Evolutionary conservation across 2,888 invertebrate genomes (phyloP).

Genomic region (Cantharis rustica): DNA sequence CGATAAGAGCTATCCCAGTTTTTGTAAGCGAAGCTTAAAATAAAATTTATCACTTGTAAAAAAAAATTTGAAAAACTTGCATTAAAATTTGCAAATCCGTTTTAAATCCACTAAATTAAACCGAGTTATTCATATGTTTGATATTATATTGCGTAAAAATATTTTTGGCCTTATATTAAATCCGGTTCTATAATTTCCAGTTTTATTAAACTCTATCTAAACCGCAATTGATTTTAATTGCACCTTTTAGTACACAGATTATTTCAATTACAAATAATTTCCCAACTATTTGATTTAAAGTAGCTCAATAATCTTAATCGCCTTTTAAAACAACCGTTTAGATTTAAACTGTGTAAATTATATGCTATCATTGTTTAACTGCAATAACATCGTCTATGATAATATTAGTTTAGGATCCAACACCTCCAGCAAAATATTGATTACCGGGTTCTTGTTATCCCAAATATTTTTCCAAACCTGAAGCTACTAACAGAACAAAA

Average conservation of each 20-base stretch:
- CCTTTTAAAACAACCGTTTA: not conserved
- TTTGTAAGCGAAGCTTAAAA: not conserved
- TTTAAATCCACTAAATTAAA: not conserved
- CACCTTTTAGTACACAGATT: not conserved
- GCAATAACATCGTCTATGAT: not conserved
- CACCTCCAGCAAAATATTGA: not conserved
- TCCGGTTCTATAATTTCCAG: not conserved
- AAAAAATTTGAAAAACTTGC: not conserved
- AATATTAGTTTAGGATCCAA: slow-evolving; percentile 2
- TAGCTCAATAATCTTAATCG: not conserved
- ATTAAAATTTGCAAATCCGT: not conserved
- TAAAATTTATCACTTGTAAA: not conserved
- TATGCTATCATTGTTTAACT: slow-evolving; percentile 1
- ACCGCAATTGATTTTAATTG: not conserved
- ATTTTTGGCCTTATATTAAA: not conserved
- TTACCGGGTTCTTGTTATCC: not conserved
- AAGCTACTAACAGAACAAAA: not conserved
- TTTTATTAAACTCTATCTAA: not conserved
- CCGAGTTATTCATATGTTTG: not conserved
- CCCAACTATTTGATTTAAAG: not conserved
- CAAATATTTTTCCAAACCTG: not conserved
- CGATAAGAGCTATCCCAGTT: not conserved
- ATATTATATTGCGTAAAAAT: not conserved
- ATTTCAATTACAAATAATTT: not conserved
- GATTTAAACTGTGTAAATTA: slow-evolving; percentile 1